Conservation (phyloP, 2,888 invertebrate genomes). For the Epicampocera succincta region DNA sequence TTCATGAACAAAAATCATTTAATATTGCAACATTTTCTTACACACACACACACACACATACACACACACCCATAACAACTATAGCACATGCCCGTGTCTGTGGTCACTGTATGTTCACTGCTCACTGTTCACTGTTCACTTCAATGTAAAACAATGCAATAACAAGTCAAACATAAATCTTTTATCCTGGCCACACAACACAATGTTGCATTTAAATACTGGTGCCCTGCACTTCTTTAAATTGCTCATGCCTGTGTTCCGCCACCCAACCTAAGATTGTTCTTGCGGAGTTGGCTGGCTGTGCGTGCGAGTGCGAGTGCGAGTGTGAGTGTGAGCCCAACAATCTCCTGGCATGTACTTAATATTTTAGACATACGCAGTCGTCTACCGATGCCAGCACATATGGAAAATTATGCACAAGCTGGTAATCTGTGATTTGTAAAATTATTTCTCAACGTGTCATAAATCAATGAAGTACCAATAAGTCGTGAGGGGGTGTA, state of each 20-base stretch:
- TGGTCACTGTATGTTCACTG: too few relatives aligned
- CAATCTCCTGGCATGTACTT: not conserved
- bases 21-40: slow-evolving; percentile 75
- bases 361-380: slow-evolving; percentile 14
- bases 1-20: slow-evolving; percentile 78
- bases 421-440: slow-evolving; percentile 80
- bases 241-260: not conserved
- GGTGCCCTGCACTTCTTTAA: slow-evolving; percentile 10
- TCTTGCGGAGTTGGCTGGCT: slow-evolving; percentile 47
- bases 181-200: slow-evolving; percentile 45
- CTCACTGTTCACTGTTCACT: not conserved
- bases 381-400: slow-evolving; percentile 18
- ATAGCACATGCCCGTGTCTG: not conserved
- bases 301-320: not conserved
- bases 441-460: slow-evolving; percentile 80
- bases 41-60: slow-evolving; percentile 70
- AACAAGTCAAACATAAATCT: slow-evolving; percentile 65
- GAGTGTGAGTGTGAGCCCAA: not conserved
- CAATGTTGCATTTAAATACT: slow-evolving; percentile 29
- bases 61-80: not conserved
- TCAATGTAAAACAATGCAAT: slow-evolving; percentile 49
- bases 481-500: slow-evolving; percentile 75
- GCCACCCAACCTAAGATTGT: too few relatives aligned
- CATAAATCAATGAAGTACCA: slow-evolving; percentile 81
- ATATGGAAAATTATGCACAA: slow-evolving; percentile 71